A percentile compares a stretch with the other conserved stretches of the same genome.
phyloP scores from a whole-genome alignment of 2,797 vertebrate genomes.

The Myotis planiceps region DNA sequence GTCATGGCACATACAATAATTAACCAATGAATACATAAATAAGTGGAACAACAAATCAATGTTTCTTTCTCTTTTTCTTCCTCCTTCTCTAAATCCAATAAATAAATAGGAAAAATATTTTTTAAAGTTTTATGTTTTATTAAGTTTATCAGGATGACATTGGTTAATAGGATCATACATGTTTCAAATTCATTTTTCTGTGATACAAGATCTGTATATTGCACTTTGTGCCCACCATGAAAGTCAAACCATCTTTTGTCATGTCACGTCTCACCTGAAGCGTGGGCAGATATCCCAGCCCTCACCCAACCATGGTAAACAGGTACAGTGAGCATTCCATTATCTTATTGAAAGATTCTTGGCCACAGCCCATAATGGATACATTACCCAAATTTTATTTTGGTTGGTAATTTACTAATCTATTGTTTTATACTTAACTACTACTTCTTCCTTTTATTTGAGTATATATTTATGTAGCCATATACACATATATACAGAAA shows the following conservation, averaged over 20 bases:
- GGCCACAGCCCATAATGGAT: not conserved
- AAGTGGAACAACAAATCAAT: not conserved
- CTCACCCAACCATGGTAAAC: not conserved
- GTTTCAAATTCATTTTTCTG: not conserved
- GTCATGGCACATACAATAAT: not conserved
- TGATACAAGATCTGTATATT: not conserved
- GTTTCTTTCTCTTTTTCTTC: not conserved
- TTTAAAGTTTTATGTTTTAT: not conserved
- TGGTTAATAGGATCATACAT: not conserved
- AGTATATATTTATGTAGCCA: not conserved
- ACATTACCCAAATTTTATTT: not conserved
- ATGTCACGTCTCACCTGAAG: not conserved
- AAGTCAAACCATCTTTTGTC: not conserved
- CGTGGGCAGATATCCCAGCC: too few relatives aligned
- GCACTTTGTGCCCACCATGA: not conserved
- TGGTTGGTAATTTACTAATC: not conserved
- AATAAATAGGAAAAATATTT: not conserved
- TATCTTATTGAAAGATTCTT: not conserved
- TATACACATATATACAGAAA: not conserved
- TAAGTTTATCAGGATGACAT: not conserved
- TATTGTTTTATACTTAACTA: not conserved
- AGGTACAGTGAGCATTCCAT: not conserved
- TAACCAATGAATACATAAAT: not conserved
- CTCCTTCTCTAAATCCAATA: not conserved
- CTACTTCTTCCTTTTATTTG: not conserved